phyloP scores from a whole-genome alignment of 92 coral and sea anemone species.

The Epizoanthus scotinus region DNA sequence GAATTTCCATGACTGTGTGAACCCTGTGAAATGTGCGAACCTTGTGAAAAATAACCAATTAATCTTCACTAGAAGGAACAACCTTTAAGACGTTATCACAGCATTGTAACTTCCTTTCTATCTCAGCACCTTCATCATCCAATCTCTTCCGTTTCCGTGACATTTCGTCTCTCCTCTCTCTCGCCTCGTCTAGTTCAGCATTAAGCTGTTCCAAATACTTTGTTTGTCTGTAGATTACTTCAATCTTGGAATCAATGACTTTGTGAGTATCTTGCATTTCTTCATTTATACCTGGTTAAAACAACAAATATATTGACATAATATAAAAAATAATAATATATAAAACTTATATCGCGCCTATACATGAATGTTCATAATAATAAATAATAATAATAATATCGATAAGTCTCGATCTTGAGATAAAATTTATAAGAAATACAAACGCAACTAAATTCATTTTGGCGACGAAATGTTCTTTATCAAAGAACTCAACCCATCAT shows the following conservation, averaged over 20 bases:
- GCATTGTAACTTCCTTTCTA: background rate
- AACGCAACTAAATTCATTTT: too few relatives aligned
- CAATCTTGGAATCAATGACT: background rate
- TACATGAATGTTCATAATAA: too few relatives aligned
- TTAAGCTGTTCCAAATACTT: conserved; percentile 17
- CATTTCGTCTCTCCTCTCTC: background rate
- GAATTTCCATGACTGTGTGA: too few relatives aligned
- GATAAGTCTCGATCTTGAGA: too few relatives aligned
- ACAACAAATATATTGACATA: too few relatives aligned
- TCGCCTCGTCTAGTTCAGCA: background rate
- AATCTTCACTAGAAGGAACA: background rate
- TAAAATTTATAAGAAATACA: too few relatives aligned
- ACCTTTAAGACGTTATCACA: conserved; percentile 20
- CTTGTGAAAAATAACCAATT: background rate
- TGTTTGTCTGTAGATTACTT: conserved; percentile 2
- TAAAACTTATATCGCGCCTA: too few relatives aligned
- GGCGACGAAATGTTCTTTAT: too few relatives aligned
- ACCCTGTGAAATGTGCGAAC: too few relatives aligned
- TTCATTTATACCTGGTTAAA: background rate
- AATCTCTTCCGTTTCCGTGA: conserved; percentile 15
- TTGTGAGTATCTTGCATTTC: background rate
- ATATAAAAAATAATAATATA: too few relatives aligned
- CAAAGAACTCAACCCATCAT: too few relatives aligned
- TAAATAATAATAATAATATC: too few relatives aligned
- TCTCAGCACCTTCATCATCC: background rate